Base-by-base conservation (phyloP, 2,797 vertebrate species). In the Sparus aurata region DNA sequence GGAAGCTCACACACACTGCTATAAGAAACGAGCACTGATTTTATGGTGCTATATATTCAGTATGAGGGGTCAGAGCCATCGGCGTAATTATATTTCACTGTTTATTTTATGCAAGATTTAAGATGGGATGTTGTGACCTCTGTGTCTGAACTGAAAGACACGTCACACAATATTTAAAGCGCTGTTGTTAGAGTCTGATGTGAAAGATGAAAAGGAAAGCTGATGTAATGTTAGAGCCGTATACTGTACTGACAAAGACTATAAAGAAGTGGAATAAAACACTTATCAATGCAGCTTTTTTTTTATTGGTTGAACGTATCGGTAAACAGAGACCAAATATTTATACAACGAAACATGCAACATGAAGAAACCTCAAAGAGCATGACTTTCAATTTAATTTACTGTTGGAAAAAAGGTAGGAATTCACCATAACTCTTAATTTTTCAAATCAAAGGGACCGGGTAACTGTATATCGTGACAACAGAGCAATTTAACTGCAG, bases 291-390 rank as follows among this genome's bases (percentile, higher is more conserved):
- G 77, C 75, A 83, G 68, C 30, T 74, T 74, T 75, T 85, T 62
- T 54, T 41, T 59, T 65, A 30, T 30, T 58, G 50, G 5, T 38
- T 77, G 22, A 75, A 68, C 53, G 59, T 77, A 75, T 82, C 43
- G 64, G 46, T 69, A 27, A 69, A 80, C 9, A 87, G 55, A 88
- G 69, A 86, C 82, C 77, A 92, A 87, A 85, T 89, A 90, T 85
- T 80, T 73, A 76, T 82, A 62, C 25, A 79, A 18, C 63, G 30
- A 82, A 67, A 69, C 23, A 76, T 69, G 41, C 10, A 69, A 64
- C 57, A 67, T 60, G 13, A 53, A 60, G 15, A 85, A 74, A 80
- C 68, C n/a, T 82, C 58, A 82, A 60, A 77, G 52, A 27, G 9
- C 46, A 9, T 16, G 10, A 22, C 38, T 81, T 53, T 73, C 1